Conservation (phyloP, 2,113 vertebrate genomes). For the Lycaon pictus region DNA sequence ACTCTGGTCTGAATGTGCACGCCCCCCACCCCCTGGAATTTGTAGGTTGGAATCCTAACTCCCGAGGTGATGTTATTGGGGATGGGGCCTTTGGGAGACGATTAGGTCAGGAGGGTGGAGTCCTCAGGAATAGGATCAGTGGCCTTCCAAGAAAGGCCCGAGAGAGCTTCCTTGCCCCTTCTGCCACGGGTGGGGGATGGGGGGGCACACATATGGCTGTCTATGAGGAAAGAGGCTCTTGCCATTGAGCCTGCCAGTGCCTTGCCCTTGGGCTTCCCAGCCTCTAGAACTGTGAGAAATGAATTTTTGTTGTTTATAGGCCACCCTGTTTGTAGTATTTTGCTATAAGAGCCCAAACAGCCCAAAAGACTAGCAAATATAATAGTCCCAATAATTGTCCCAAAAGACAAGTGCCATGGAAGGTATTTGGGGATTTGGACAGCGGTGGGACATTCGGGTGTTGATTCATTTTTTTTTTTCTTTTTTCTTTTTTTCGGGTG, state of each 20-base stretch:
- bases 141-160: neutral
- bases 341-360: neutral
- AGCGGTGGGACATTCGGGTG: neutral
- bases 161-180: neutral
- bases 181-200: neutral
- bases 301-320: neutral
- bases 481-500: neutral
- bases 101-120: neutral
- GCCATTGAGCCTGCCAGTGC: rapidly evolving
- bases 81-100: neutral
- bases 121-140: neutral
- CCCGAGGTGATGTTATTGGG: neutral
- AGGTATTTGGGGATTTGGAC: neutral
- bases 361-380: neutral
- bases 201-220: too few species aligned
- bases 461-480: neutral
- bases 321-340: neutral
- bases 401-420: too few species aligned
- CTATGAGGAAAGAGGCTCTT: neutral
- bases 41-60: neutral
- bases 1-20: neutral
- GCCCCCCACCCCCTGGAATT: neutral
- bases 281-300: neutral
- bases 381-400: neutral
- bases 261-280: neutral